Evolutionary conservation across 1,140 invertebrate genomes (phyloP), one percentile per base, ranked within the genome.

Genomic region (Bicyclus anynana): DNA sequence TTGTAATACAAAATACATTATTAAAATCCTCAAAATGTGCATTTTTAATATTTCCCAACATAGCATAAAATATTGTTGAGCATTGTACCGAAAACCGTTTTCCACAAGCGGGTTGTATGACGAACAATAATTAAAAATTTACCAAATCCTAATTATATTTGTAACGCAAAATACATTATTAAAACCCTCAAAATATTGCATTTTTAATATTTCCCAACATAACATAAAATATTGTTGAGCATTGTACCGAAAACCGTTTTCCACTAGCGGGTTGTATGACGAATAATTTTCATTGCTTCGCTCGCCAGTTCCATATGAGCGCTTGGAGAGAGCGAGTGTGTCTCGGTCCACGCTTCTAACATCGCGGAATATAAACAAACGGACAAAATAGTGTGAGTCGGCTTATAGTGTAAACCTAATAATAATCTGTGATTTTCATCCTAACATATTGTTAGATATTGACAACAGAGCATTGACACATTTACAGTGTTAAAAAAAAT

Each of bases 221-320:
- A 37, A 37, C 13, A 37, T 37, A 40, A 16, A 40, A 16, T 9
- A 40, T 2, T 12, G 6, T 40, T 40, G 9, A 14, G 9, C 4
- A 16, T 16, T 38, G 46, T 47, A 29, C 26, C 50, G 51, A 59
- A 56, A 69, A 62, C 2, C 67, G 67, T 79, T 78, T 78, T 76
- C 72, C 76, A 67, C 67, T 63, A 60, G 54, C 46, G 53, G 58
- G 13, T 33, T 57, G 63, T 50, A 40, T 48, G 35, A 59, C 49
- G 54, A 55, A 56, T 59, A 61, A 72, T 72, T 79, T 78, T 75
- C 70, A 58, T 70, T 57, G 60, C 61, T n/a, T n/a, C 14, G 44
- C 23, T 40, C 38, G 44, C 53, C 67, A 67, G 65, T 63, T 58
- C 47, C 35, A 33, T 52, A 29, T 26, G 50, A 57, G 26, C 57